Conservation (phyloP, 2,113 vertebrate species). For the Hemiprocne comata region DNA sequence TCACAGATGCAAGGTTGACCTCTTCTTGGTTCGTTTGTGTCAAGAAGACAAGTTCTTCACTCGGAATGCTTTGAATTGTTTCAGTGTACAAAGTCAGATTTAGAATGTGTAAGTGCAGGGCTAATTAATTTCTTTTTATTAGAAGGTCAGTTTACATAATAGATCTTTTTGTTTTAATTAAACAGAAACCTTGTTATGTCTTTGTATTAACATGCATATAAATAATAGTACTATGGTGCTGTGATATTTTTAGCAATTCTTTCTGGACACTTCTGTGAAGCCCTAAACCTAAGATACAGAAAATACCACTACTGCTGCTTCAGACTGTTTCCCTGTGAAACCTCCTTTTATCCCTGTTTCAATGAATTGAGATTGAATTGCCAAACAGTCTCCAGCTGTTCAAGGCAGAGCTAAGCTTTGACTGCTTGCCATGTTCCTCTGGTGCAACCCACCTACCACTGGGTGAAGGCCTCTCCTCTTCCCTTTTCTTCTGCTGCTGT, state of each 20-base stretch:
- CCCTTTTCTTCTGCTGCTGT: neutral
- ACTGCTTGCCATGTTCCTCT: neutral
- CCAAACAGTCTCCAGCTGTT: neutral
- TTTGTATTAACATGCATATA: neutral
- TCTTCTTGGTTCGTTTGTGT: neutral
- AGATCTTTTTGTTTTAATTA: neutral
- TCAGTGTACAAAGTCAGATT: no score
- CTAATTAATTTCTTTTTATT: neutral
- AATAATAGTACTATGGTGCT: neutral
- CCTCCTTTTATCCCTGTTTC: neutral
- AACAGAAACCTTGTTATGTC: neutral
- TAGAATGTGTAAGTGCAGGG: neutral
- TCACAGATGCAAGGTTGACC: neutral
- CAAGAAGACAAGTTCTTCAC: neutral
- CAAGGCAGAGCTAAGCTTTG: neutral
- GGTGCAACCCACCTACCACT: fast-evolving
- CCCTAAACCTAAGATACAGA: neutral
- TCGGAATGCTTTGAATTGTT: no score
- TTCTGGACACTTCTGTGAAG: neutral
- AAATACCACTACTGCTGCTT: neutral
- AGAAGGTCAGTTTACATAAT: neutral
- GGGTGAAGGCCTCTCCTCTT: neutral
- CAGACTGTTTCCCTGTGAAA: neutral
- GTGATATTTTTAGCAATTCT: neutral
- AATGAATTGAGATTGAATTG: neutral